Evolutionary conservation across 2,888 invertebrate genomes (phyloP).

Genomic region (Fragum fragum): DNA sequence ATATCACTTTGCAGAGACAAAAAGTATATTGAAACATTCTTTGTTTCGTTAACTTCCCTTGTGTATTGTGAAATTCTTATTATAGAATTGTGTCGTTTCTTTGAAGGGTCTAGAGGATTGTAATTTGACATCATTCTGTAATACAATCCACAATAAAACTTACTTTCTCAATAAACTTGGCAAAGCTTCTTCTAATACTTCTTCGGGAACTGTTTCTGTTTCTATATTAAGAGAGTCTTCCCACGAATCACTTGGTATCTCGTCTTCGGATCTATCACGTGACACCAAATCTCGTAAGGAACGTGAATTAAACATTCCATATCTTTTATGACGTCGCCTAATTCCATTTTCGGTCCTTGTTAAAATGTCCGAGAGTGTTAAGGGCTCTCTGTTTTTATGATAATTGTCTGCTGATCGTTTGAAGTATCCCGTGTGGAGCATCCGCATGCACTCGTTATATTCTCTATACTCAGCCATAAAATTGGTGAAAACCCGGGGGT

Average conservation of each 20-base stretch:
- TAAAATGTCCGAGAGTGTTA: constrained; percentile 15
- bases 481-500: constrained; percentile 37
- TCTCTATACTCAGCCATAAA: constrained; percentile 40
- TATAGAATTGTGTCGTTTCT: too few species aligned
- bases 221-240: not conserved
- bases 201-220: constrained; percentile 11
- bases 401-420: constrained; percentile 48
- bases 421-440: constrained; percentile 58
- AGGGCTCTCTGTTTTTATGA: not conserved
- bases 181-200: not conserved
- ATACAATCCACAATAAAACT: not conserved
- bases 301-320: constrained; percentile 3
- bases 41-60: too few species aligned
- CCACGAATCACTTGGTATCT: not conserved
- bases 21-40: too few species aligned
- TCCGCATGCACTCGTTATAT: constrained; percentile 54
- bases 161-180: constrained; percentile 20
- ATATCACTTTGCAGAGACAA: too few species aligned
- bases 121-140: too few species aligned
- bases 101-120: too few species aligned
- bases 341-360: not conserved
- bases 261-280: constrained; percentile 6
- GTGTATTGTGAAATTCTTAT: too few species aligned
- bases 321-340: constrained; percentile 16
- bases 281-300: constrained; percentile 17